Conservation (phyloP, 2,888 invertebrate genomes). For the Synergus itoensis region DNA sequence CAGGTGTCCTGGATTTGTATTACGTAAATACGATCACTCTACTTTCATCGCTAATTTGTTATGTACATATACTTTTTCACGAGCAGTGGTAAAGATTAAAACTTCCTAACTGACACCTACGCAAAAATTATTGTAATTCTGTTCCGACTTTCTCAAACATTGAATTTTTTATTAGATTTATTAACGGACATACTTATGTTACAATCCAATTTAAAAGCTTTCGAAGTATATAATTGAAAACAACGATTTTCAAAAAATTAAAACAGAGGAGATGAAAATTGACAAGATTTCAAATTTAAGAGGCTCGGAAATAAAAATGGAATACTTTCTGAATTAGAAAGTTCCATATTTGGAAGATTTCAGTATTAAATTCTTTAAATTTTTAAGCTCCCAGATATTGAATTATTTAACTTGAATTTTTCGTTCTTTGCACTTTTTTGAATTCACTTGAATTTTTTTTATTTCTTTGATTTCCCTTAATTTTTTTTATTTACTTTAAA, state of each 20-base stretch:
- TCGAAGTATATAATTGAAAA: background rate
- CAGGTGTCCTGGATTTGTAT: slow-evolving; percentile 35
- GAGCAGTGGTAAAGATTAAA: slow-evolving; percentile 9
- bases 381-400: too few species aligned
- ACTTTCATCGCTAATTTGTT: slow-evolving; percentile 41
- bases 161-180: background rate
- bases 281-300: background rate
- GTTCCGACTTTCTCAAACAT: background rate
- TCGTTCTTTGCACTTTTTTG: too few species aligned
- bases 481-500: too few species aligned
- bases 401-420: too few species aligned
- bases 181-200: background rate
- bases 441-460: too few species aligned
- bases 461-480: too few species aligned
- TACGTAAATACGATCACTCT: slow-evolving; percentile 37
- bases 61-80: slow-evolving; percentile 14
- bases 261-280: background rate
- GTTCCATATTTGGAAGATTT: background rate
- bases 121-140: background rate
- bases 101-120: slow-evolving; percentile 17
- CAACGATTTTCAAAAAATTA: background rate
- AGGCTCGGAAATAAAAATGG: too few species aligned
- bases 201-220: background rate
- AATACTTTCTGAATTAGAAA: too few species aligned
- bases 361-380: background rate